phyloP scores from a whole-genome alignment of 2,797 vertebrate species.

The Phalloptychus januarius region DNA sequence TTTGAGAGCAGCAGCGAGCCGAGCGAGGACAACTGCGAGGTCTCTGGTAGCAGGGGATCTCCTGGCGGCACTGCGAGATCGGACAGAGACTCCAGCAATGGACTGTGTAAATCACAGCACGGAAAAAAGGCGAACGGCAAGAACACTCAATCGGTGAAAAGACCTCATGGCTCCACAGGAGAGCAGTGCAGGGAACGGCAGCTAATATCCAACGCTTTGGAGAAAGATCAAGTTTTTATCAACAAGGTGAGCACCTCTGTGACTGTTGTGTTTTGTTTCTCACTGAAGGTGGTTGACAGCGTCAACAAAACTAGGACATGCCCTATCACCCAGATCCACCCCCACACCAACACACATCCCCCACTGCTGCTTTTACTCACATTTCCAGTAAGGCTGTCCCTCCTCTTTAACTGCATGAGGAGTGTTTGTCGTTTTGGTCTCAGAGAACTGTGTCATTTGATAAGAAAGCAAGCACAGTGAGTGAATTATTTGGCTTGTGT shows the following conservation, averaged over 20 bases:
- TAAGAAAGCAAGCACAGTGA: slow-evolving; percentile 9
- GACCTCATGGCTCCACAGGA: slow-evolving; percentile 59
- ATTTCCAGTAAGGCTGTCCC: slow-evolving; percentile 47
- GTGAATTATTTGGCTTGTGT: slow-evolving; percentile 5
- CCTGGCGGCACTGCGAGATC: slow-evolving; percentile 53
- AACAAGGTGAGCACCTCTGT: slow-evolving; percentile 76
- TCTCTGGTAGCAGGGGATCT: slow-evolving; percentile 55
- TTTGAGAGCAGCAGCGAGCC: slow-evolving; percentile 44
- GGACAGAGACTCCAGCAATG: slow-evolving; percentile 38
- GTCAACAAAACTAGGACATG: slow-evolving; percentile 44
- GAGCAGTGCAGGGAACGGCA: slow-evolving; percentile 61
- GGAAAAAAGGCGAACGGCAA: slow-evolving; percentile 52
- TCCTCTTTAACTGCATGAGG: neutral
- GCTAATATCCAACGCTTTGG: slow-evolving; percentile 54
- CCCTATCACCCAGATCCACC: slow-evolving; percentile 51
- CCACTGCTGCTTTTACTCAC: slow-evolving; percentile 15
- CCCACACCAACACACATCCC: neutral
- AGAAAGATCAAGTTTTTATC: slow-evolving; percentile 73
- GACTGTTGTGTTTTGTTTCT: slow-evolving; percentile 20
- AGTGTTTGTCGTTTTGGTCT: slow-evolving; percentile 38
- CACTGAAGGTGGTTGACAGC: slow-evolving; percentile 21
- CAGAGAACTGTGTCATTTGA: slow-evolving; percentile 11
- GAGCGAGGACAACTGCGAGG: slow-evolving; percentile 51
- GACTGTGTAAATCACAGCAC: slow-evolving; percentile 58
- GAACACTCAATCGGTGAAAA: slow-evolving; percentile 72